Percentiles rank a stretch among this genome's conserved stretches.
These are phyloP conservation scores for Eristalis pertinax DNA, from an alignment of 2,888 invertebrate genomes.

Conservation along the genomic window DNA sequence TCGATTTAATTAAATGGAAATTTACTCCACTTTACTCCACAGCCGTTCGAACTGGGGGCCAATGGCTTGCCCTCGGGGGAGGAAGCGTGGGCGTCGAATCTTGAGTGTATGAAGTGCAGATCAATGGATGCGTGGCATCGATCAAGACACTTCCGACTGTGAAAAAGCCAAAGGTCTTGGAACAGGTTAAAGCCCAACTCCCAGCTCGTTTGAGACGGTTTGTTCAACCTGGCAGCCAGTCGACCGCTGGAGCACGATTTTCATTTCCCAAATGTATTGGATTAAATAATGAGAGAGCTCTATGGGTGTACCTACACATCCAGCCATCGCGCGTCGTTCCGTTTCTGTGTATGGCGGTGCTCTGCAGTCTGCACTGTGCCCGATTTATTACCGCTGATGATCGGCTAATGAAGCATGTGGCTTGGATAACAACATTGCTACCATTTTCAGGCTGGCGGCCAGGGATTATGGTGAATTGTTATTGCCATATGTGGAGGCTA, in stretches of 20 bases:
- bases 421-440: conserved; percentile 47
- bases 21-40: conserved; percentile 25
- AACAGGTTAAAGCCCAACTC: conserved; percentile 53
- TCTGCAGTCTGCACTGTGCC: conserved; percentile 9
- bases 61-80: neutral
- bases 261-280: conserved; percentile 54
- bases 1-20: conserved; percentile 51
- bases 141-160: conserved; percentile 48
- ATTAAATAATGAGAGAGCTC: conserved; percentile 63
- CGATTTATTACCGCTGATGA: conserved; percentile 64
- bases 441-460: conserved; percentile 54
- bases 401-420: conserved; percentile 65
- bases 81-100: conserved; percentile 26
- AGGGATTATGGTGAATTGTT: conserved; percentile 68
- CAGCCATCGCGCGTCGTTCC: neutral
- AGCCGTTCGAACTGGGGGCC: neutral
- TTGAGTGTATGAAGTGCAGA: neutral
- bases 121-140: conserved; percentile 27
- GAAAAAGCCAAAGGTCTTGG: conserved; percentile 34
- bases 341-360: neutral
- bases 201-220: conserved; percentile 17
- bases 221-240: conserved; percentile 47
- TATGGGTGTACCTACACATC: conserved; percentile 6
- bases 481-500: conserved; percentile 46
- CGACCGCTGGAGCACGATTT: conserved; percentile 48